These are phyloP conservation scores for Triplophysa siluroides DNA, from an alignment of 2,113 vertebrate species.

Conservation along the genomic window DNA sequence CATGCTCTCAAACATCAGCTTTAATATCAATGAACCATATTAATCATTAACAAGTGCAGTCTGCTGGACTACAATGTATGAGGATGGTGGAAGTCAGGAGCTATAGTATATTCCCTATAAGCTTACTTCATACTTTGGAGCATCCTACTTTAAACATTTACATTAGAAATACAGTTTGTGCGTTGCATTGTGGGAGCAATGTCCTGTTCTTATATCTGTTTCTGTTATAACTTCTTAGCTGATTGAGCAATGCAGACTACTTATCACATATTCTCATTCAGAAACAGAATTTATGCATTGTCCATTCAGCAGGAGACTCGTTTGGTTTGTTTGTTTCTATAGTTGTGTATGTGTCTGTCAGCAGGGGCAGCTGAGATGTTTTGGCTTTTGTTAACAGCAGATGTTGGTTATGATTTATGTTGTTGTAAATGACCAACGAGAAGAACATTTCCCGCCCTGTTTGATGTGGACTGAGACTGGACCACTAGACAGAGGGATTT, in stretches of 20 bases:
- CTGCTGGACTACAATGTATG: no score
- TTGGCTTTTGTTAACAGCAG: constrained; percentile 49
- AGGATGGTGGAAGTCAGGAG: no score
- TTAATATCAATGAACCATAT: background rate
- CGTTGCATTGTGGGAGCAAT: no score
- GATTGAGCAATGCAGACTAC: no score
- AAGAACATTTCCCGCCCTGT: constrained; percentile 8
- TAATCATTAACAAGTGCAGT: constrained; percentile 2
- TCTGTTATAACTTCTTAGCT: no score
- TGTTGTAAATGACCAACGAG: constrained; percentile 42
- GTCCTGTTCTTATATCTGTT: no score
- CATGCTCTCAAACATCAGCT: background rate
- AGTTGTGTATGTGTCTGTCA: constrained; percentile 10
- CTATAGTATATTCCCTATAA: no score
- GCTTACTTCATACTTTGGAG: no score
- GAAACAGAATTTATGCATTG: background rate
- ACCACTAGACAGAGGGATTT: background rate
- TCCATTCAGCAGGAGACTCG: background rate
- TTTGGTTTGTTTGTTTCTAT: background rate
- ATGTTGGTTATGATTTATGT: constrained; percentile 51
- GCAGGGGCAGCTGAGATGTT: constrained; percentile 3
- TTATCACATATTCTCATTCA: no score
- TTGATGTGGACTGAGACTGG: background rate
- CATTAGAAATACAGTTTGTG: no score
- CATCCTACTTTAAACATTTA: no score